Percentiles rank a stretch among this genome's conserved stretches.
Evolutionary conservation across 2,797 vertebrate genomes (phyloP).

Genomic region (Tangara arthus): DNA sequence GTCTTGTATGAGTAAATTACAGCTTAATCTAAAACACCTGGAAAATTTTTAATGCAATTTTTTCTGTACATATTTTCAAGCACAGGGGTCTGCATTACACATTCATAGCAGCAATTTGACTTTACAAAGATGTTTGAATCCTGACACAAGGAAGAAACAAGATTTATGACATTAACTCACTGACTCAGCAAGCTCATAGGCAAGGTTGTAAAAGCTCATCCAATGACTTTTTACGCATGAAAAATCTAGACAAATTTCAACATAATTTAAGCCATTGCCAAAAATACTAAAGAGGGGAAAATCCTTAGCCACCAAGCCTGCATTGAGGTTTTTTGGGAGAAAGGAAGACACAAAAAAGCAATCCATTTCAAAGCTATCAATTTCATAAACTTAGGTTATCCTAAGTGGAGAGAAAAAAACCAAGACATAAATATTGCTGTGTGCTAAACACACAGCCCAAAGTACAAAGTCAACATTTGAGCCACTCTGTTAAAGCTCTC

Average conservation of each 20-base stretch:
- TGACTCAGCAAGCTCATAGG: neutral
- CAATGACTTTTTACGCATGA: neutral
- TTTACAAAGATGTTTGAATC: neutral
- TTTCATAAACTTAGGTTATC: neutral
- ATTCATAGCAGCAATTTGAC: neutral
- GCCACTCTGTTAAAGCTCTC: neutral
- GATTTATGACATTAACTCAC: neutral
- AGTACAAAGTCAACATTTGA: conserved; percentile 44
- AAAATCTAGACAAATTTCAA: neutral
- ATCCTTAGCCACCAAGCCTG: neutral
- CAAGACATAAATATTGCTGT: neutral
- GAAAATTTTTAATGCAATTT: neutral
- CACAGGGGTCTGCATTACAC: neutral
- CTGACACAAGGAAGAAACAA: neutral
- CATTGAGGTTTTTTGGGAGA: neutral
- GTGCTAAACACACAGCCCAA: neutral
- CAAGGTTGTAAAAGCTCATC: neutral
- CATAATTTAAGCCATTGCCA: neutral
- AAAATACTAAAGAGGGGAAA: neutral
- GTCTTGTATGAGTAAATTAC: neutral
- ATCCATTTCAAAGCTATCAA: neutral
- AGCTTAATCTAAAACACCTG: neutral
- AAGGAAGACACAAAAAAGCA: neutral
- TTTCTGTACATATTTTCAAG: neutral
- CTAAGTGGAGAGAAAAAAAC: neutral